phyloP scores from a whole-genome alignment of 2,888 invertebrate genomes.

The Sisyra terminalis region DNA sequence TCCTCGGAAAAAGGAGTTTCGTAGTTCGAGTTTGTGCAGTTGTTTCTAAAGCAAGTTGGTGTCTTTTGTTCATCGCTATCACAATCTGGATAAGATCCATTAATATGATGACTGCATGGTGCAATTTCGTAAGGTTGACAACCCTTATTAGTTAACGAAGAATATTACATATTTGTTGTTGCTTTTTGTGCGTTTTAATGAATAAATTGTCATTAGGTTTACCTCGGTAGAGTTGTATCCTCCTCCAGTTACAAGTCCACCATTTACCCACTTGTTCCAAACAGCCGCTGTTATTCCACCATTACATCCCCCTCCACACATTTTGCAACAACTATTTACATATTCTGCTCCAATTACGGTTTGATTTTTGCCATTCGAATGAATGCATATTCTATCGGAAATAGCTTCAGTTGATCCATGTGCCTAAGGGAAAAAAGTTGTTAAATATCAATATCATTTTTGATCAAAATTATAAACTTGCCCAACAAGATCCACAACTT shows the following conservation, averaged over 20 bases:
- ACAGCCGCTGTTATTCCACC: slow-evolving; percentile 73
- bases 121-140: slow-evolving; percentile 75
- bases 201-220: no score
- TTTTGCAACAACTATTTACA: slow-evolving; percentile 61
- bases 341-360: slow-evolving; percentile 75
- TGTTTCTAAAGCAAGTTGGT: slow-evolving; percentile 51
- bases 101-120: slow-evolving; percentile 82
- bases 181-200: no score
- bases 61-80: slow-evolving; percentile 46
- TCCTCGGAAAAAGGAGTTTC: slow-evolving; percentile 52
- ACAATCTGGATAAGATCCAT: slow-evolving; percentile 59
- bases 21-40: slow-evolving; percentile 52
- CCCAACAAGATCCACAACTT: slow-evolving; percentile 87
- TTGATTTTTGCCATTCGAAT: slow-evolving; percentile 50
- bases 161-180: no score
- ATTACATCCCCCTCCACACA: slow-evolving; percentile 67
- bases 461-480: no score
- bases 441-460: no score
- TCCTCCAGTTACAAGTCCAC: slow-evolving; percentile 80
- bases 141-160: no score
- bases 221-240: slow-evolving; percentile 51
- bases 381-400: slow-evolving; percentile 77
- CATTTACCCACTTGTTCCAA: slow-evolving; percentile 74
- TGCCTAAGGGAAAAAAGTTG: slow-evolving; percentile 31
- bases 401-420: slow-evolving; percentile 85